Evolutionary conservation across 2,888 invertebrate species (phyloP).

Genomic region (Agriopis marginaria): DNA sequence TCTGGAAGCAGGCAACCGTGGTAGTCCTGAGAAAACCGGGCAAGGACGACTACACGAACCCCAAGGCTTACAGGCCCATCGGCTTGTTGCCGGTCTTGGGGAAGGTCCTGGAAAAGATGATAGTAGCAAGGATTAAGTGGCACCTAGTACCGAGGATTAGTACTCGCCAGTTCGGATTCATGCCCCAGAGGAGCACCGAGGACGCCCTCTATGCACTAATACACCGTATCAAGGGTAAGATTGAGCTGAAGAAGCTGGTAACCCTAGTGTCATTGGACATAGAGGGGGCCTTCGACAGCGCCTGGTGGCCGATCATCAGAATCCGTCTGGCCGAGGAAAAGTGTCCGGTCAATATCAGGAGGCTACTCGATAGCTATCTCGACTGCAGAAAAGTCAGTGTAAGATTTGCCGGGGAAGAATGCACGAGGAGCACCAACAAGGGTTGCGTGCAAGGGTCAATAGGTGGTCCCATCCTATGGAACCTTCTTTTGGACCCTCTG

Average conservation of each 20-base stretch:
- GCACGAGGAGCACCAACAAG: background rate
- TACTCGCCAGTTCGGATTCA: constrained; percentile 38
- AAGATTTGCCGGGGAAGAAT: background rate
- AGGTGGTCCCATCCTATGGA: background rate
- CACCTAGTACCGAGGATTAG: constrained; percentile 29
- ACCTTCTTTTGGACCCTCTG: background rate
- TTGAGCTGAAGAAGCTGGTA: constrained; percentile 15
- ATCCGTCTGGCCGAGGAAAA: constrained; percentile 15
- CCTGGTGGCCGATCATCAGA: constrained; percentile 49
- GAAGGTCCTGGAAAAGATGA: constrained; percentile 35
- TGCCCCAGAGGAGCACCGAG: constrained; percentile 42
- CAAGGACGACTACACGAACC: background rate
- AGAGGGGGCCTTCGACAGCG: constrained; percentile 53
- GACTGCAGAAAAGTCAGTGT: background rate
- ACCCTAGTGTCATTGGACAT: constrained; percentile 43
- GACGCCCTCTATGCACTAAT: constrained; percentile 41
- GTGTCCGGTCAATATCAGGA: background rate
- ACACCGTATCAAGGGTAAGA: constrained; percentile 5
- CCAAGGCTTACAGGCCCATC: constrained; percentile 10
- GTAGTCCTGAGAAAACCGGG: constrained; percentile 8
- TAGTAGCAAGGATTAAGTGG: constrained; percentile 34
- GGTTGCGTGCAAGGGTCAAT: constrained; percentile 1
- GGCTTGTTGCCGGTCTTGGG: constrained; percentile 16
- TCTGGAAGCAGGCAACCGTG: constrained; percentile 11
- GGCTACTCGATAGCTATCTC: constrained; percentile 1